phyloP scores from a whole-genome alignment of 1,140 invertebrate species.

The Solenopsis invicta region DNA sequence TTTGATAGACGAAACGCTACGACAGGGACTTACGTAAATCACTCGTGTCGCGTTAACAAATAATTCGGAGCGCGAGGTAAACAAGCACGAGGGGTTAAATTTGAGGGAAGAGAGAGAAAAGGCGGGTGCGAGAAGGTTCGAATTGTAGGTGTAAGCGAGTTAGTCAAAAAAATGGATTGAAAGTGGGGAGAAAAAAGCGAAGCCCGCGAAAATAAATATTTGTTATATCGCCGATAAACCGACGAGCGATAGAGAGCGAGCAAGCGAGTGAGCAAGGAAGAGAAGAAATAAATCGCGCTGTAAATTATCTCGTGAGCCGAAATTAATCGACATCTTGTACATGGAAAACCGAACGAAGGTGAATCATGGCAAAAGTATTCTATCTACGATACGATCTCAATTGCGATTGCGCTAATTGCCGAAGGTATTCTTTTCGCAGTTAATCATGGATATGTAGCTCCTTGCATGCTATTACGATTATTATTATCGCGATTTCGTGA shows the following conservation, averaged over 20 bases:
- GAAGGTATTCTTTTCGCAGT: constrained; percentile 15
- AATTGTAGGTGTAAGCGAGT: constrained; percentile 32
- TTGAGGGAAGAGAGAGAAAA: not conserved
- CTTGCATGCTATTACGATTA: not conserved
- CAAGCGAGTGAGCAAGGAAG: not conserved
- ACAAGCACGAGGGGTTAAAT: constrained; percentile 44
- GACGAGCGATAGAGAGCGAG: constrained; percentile 35
- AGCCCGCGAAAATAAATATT: constrained; percentile 57
- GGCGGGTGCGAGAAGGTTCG: not conserved
- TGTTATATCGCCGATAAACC: constrained; percentile 54
- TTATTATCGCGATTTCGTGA: constrained; percentile 4
- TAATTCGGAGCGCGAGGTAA: constrained; percentile 51
- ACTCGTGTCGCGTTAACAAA: constrained; percentile 59
- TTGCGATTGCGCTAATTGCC: constrained; percentile 13
- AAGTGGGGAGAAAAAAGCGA: constrained; percentile 8
- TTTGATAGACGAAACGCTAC: constrained; percentile 34
- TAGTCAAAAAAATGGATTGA: constrained; percentile 50
- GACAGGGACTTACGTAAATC: constrained; percentile 52
- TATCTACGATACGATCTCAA: constrained; percentile 9
- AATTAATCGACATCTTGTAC: constrained; percentile 62
- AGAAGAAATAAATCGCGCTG: constrained; percentile 25
- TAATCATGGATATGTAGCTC: not conserved
- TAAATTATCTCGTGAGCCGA: constrained; percentile 54
- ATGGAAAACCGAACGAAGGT: constrained; percentile 37
- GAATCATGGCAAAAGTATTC: constrained; percentile 25